A percentile compares a stretch with the other conserved stretches of the same genome.
Evolutionary conservation across 2,888 invertebrate genomes (phyloP).

Genomic region (Dusona sp.): DNA sequence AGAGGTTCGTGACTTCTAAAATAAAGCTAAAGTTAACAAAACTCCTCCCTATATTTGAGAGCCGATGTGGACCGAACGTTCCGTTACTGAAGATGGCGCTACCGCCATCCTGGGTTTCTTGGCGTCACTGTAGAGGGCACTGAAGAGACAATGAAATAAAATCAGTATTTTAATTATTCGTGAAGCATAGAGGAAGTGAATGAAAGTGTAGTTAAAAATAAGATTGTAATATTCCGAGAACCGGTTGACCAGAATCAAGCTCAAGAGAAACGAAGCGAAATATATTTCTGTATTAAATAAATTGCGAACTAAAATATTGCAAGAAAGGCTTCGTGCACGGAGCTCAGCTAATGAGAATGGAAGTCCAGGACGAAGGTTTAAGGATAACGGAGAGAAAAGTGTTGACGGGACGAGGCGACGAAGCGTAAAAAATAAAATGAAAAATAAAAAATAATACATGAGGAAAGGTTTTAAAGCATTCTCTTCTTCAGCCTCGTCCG

Average conservation of each 20-base stretch:
- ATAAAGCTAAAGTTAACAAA: neutral
- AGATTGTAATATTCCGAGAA: neutral
- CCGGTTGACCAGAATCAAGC: neutral
- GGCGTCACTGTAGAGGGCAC: neutral
- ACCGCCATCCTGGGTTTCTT: neutral
- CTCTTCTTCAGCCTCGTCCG: slow-evolving; percentile 17
- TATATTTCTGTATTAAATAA: neutral
- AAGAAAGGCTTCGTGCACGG: slow-evolving; percentile 66
- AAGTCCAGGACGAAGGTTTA: slow-evolving; percentile 69
- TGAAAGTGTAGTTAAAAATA: neutral
- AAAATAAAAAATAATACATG: slow-evolving; percentile 23
- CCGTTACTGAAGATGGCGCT: neutral
- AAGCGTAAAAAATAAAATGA: slow-evolving; percentile 52
- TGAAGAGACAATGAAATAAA: neutral
- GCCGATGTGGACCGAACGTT: neutral
- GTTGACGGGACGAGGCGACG: slow-evolving; percentile 42
- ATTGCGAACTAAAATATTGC: slow-evolving; percentile 62
- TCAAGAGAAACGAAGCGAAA: slow-evolving; percentile 7
- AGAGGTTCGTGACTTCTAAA: neutral
- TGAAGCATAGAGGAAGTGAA: neutral
- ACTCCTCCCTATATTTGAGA: neutral
- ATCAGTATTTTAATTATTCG: neutral
- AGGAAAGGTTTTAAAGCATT: slow-evolving; percentile 65
- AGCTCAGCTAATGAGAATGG: slow-evolving; percentile 77
- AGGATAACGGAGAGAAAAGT: slow-evolving; percentile 56